Evolutionary conservation across 2,113 vertebrate species (phyloP), one percentile per base, ranked within the genome.

Genomic region (Phaethornis superciliosus): DNA sequence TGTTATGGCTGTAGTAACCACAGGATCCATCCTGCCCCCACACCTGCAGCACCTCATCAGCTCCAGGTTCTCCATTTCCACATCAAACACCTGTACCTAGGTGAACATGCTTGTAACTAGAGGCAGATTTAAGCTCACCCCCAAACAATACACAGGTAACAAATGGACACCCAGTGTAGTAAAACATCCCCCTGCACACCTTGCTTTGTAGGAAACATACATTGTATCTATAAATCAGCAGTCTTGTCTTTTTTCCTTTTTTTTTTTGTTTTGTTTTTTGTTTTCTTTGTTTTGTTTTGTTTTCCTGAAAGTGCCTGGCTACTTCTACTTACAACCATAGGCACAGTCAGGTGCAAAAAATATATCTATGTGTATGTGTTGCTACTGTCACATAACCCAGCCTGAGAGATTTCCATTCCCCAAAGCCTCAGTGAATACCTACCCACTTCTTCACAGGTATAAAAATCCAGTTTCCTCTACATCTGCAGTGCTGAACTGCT

Each of bases 61-160:
- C 60, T 49, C 18, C 12, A 19, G n/a, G 27, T 55, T 52, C 82
- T 33, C 62, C 16, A 22, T 44, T 35, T 51, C 28, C 15, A 2
- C 14, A 54, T 28, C 40, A 60, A 68, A 46, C 5, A 0, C 15
- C 4, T 12, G 18, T 52, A 63, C 16, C 49, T 32, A 55, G 59
- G 49, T 3, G 2, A 24, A 17, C 12, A 62, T 5, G 15, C 1
- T 0, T 27, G 22, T 55, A 64, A 8, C 56, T 26, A 40, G 28
- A 46, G 56, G 68, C 32, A 71, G 52, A 90, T 71, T 76, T 62
- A n/a, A 60, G 75, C 52, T 18, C 37, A 18, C 21, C 60, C 30
- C 79, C 44, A 37, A 75, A 64, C 27, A 35, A 40, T 6, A 46
- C 44, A 11, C 27, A 76, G 63, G 24, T 30, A 46, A 64, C 63